Conservation (phyloP, 1,140 invertebrate species). For the Tetranychus cinnabarinus region DNA sequence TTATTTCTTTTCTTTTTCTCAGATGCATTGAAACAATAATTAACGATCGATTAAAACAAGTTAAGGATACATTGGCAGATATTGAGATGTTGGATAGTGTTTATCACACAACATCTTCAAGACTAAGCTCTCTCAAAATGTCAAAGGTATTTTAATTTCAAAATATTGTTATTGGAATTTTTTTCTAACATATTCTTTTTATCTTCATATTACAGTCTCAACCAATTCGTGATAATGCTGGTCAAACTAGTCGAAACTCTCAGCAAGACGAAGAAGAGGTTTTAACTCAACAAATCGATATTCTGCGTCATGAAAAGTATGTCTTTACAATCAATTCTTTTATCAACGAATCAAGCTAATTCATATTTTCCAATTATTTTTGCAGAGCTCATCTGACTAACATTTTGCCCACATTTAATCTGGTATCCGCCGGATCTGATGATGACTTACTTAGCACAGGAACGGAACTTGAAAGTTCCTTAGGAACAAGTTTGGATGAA, state of each 20-base stretch:
- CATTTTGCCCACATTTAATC: constrained; percentile 36
- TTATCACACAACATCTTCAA: constrained; percentile 43
- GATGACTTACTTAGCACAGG: constrained; percentile 33
- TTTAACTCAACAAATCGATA: constrained; percentile 20
- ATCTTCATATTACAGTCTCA: constrained; percentile 6
- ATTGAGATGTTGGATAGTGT: constrained; percentile 65
- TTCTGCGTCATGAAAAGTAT: constrained; percentile 23
- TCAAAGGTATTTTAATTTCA: constrained; percentile 30
- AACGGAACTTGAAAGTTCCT: constrained; percentile 1
- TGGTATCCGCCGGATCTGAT: constrained; percentile 52
- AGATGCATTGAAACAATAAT: constrained; percentile 70
- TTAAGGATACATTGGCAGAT: constrained; percentile 52
- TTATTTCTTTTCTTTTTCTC: constrained; percentile 25
- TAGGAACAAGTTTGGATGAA: background rate
- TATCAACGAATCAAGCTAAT: constrained; percentile 15
- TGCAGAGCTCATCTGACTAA: constrained; percentile 49
- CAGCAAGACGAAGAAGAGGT: constrained; percentile 14
- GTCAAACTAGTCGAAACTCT: constrained; percentile 1
- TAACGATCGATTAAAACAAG: constrained; percentile 43
- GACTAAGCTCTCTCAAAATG: constrained; percentile 42
- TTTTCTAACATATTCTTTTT: background rate
- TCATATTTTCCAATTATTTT: background rate
- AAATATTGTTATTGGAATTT: background rate
- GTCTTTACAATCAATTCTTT: constrained; percentile 20
- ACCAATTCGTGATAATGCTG: constrained; percentile 6